Conservation (phyloP, 2,888 invertebrate species). For the Drosophila pseudotalamancana region DNA sequence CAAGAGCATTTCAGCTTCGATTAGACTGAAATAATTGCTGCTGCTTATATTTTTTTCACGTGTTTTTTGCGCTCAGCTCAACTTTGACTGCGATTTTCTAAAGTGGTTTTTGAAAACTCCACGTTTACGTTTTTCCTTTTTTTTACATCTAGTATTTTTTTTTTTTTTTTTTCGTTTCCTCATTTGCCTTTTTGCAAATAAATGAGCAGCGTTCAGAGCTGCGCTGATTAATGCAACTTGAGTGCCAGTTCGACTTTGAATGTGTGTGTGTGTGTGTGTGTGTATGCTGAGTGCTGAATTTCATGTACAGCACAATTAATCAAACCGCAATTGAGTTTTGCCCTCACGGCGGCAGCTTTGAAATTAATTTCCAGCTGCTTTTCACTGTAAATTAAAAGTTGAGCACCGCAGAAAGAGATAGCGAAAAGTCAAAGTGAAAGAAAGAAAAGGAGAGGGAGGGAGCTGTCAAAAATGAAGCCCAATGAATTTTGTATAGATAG, state of each 20-base stretch:
- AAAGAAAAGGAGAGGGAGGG: neutral
- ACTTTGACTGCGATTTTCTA: slow-evolving; percentile 68
- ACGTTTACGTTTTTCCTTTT: slow-evolving; percentile 32
- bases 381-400: slow-evolving; percentile 62
- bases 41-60: neutral
- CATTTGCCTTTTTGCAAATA: slow-evolving; percentile 71
- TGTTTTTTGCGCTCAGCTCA: slow-evolving; percentile 21
- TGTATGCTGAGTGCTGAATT: slow-evolving; percentile 19
- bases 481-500: slow-evolving; percentile 14
- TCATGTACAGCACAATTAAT: slow-evolving; percentile 61
- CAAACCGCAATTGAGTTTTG: slow-evolving; percentile 67
- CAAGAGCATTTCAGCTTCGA: slow-evolving; percentile 27
- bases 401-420: slow-evolving; percentile 1
- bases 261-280: slow-evolving; percentile 3
- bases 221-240: slow-evolving; percentile 72
- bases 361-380: slow-evolving; percentile 64
- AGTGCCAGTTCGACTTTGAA: slow-evolving; percentile 51
- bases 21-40: slow-evolving; percentile 4
- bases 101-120: slow-evolving; percentile 56
- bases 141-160: slow-evolving; percentile 23
- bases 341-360: slow-evolving; percentile 39
- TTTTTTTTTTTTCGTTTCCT: slow-evolving; percentile 31
- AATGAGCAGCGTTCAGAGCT: slow-evolving; percentile 69
- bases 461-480: slow-evolving; percentile 7
- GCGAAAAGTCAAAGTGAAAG: neutral